These are phyloP conservation scores for Mixornis gularis DNA, from an alignment of 2,113 vertebrate species.

Conservation along the genomic window DNA sequence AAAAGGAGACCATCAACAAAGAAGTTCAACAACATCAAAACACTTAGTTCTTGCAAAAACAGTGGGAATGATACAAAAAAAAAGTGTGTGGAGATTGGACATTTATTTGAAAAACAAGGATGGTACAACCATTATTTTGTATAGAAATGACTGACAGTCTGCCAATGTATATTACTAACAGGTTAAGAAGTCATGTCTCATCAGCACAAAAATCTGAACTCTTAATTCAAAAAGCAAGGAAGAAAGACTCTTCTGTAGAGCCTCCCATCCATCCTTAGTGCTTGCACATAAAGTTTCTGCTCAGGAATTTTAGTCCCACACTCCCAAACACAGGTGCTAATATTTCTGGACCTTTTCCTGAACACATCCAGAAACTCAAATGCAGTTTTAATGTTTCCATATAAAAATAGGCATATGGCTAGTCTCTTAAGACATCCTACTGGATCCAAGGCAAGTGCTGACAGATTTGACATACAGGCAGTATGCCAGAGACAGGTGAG, in stretches of 20 bases:
- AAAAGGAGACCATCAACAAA: background rate
- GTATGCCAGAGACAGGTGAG: background rate
- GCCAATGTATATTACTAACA: background rate
- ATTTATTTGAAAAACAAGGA: background rate
- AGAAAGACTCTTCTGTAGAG: background rate
- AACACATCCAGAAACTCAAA: background rate
- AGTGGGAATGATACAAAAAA: background rate
- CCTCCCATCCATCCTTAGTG: fast-evolving
- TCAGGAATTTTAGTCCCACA: background rate
- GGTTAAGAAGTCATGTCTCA: background rate
- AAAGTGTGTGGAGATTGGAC: background rate
- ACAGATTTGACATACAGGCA: background rate
- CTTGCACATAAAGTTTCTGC: background rate
- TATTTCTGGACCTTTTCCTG: background rate
- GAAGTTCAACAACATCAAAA: background rate
- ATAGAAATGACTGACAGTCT: background rate
- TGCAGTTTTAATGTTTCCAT: background rate
- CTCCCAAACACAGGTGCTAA: background rate
- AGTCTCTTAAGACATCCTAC: background rate
- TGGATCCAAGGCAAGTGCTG: background rate
- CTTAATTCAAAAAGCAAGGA: background rate
- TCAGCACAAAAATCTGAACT: background rate
- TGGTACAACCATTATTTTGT: background rate
- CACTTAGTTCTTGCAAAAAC: background rate
- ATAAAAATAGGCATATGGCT: background rate